Conservation (phyloP, 2,888 invertebrate genomes). For the Drosophila kanekoi region DNA sequence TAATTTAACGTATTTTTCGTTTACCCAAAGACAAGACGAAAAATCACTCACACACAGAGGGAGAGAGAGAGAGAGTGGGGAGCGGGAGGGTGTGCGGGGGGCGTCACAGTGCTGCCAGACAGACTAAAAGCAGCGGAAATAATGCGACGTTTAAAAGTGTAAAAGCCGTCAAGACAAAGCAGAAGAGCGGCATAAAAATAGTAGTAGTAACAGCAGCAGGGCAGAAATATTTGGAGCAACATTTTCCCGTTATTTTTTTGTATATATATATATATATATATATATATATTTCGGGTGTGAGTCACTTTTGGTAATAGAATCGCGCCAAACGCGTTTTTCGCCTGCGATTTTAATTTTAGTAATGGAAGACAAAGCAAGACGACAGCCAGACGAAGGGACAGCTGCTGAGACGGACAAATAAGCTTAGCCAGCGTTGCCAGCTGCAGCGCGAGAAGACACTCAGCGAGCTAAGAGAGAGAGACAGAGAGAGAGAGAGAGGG, state of each 20-base stretch:
- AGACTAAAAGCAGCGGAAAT: constrained; percentile 76
- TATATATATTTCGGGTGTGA: constrained; percentile 42
- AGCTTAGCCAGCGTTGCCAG: constrained; percentile 61
- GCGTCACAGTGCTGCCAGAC: constrained; percentile 42
- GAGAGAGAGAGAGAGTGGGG: background rate
- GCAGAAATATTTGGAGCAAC: constrained; percentile 13
- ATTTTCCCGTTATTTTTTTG: constrained; percentile 3
- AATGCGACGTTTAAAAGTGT: constrained; percentile 79
- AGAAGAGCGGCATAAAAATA: constrained; percentile 10
- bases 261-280: background rate
- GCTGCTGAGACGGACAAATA: constrained; percentile 56
- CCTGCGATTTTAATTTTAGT: constrained; percentile 78
- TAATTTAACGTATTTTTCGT: constrained; percentile 78
- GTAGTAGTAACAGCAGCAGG: constrained; percentile 27
- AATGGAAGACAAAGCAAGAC: constrained; percentile 78
- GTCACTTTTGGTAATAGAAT: constrained; percentile 81
- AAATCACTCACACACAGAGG: constrained; percentile 55
- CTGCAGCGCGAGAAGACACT: constrained; percentile 20
- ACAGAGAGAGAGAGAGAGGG: background rate
- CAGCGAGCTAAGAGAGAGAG: background rate
- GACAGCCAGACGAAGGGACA: constrained; percentile 2
- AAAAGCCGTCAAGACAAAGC: constrained; percentile 71
- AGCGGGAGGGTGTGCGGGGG: background rate
- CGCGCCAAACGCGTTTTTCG: constrained; percentile 65
- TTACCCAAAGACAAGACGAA: constrained; percentile 69